These are phyloP conservation scores for Odontomachus brunneus DNA, from an alignment of 1,140 invertebrate genomes.

Conservation along the genomic window DNA sequence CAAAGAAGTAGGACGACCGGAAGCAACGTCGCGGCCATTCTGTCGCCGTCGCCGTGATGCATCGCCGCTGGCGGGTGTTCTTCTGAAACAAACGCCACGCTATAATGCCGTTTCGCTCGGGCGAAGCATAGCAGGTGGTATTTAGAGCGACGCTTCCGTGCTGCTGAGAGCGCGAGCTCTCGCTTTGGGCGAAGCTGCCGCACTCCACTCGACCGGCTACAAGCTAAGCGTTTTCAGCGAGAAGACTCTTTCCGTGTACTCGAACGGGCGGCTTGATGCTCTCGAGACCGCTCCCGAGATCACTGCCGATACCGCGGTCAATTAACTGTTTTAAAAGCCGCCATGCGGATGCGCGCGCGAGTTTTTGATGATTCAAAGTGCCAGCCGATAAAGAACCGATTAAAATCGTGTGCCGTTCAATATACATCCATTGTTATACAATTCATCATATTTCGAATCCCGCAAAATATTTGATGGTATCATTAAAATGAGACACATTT, in stretches of 20 bases:
- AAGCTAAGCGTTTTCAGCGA: constrained; percentile 26
- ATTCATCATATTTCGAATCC: no score
- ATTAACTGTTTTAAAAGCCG: background rate
- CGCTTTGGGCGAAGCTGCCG: constrained; percentile 15
- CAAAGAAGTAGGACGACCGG: constrained; percentile 74
- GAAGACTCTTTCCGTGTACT: background rate
- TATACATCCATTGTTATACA: no score
- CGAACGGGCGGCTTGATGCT: background rate
- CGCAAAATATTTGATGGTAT: no score
- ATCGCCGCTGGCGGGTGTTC: constrained; percentile 86
- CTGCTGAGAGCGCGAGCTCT: background rate
- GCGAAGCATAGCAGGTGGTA: constrained; percentile 41
- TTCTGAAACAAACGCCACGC: constrained; percentile 81
- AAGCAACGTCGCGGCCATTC: constrained; percentile 74
- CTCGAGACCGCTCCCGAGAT: background rate
- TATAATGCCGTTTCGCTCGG: constrained; percentile 46
- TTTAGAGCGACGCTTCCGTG: constrained; percentile 17
- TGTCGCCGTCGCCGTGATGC: constrained; percentile 83
- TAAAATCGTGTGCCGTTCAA: no score
- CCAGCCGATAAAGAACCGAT: no score
- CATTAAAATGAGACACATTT: no score
- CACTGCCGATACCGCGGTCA: background rate
- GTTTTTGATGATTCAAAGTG: no score
- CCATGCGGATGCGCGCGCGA: no score
- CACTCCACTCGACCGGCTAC: constrained; percentile 1